These are phyloP conservation scores for Ophioninae sp. DNA, from an alignment of 2,888 invertebrate species.

Conservation along the genomic window DNA sequence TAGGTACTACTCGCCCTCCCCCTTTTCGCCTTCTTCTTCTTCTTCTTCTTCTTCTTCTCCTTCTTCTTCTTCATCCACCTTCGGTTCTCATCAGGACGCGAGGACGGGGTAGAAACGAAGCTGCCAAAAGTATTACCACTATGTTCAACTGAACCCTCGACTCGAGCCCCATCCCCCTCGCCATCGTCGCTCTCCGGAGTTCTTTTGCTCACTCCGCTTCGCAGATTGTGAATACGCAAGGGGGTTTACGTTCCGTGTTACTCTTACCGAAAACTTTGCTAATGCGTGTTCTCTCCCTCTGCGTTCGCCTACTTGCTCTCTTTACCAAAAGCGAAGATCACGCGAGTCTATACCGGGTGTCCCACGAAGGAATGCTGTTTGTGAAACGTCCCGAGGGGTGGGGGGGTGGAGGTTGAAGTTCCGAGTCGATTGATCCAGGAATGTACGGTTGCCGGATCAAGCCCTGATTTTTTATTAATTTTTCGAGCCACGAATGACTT, in stretches of 20 bases:
- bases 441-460: too few relatives aligned
- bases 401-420: too few relatives aligned
- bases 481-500: too few relatives aligned
- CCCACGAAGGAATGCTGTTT: too few relatives aligned
- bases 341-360: slow-evolving; percentile 27
- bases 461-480: too few relatives aligned
- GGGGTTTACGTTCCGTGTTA: slow-evolving; percentile 36
- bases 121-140: slow-evolving; percentile 76
- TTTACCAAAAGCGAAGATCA: slow-evolving; percentile 14
- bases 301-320: slow-evolving; percentile 20
- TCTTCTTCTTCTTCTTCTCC: slow-evolving; percentile 40
- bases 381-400: too few relatives aligned
- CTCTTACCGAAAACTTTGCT: slow-evolving; percentile 55
- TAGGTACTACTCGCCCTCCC: too few relatives aligned
- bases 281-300: slow-evolving; percentile 57
- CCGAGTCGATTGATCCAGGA: too few relatives aligned
- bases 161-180: too few relatives aligned
- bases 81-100: slow-evolving; percentile 46
- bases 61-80: slow-evolving; percentile 27
- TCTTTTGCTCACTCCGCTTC: slow-evolving; percentile 55
- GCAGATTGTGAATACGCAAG: slow-evolving; percentile 56
- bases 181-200: slow-evolving; percentile 8
- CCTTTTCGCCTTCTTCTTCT: too few relatives aligned
- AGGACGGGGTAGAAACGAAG: slow-evolving; percentile 65
- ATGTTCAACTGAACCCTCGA: slow-evolving; percentile 67